Conservation (phyloP, 2,113 vertebrate species). For the Microcebus ravelobensis region DNA sequence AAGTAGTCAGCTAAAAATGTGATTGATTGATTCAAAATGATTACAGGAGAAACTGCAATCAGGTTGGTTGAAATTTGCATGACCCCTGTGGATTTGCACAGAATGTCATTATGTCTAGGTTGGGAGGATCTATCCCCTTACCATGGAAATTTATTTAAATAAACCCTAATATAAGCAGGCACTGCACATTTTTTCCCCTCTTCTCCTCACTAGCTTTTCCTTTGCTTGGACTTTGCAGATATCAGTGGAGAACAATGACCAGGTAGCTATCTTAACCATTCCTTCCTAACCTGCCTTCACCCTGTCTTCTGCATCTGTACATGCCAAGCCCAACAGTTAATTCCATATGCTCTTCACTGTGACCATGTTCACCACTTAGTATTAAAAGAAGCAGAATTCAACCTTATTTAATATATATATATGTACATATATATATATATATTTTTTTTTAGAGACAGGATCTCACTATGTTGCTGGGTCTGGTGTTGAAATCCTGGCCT, state of each 20-base stretch:
- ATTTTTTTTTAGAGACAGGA: not conserved
- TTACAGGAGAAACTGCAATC: not conserved
- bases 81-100: not conserved
- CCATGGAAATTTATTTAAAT: constrained; percentile 22
- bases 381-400: not conserved
- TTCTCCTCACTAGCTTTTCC: not conserved
- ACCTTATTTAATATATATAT: not conserved
- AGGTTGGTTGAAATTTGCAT: not conserved
- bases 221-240: not conserved
- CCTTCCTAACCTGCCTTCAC: not conserved
- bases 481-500: not conserved
- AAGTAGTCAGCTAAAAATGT: not conserved
- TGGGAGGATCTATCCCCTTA: not conserved
- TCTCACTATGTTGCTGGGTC: not conserved
- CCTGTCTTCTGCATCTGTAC: not conserved
- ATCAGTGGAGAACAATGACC: not conserved
- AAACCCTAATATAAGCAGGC: not conserved
- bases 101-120: not conserved
- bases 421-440: no score
- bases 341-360: not conserved
- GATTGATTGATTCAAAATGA: constrained; percentile 50
- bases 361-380: not conserved
- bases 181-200: not conserved
- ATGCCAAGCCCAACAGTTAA: not conserved
- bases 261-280: not conserved